Conservation (phyloP, 2,113 vertebrate species). For the Phylloscopus whistleri region DNA sequence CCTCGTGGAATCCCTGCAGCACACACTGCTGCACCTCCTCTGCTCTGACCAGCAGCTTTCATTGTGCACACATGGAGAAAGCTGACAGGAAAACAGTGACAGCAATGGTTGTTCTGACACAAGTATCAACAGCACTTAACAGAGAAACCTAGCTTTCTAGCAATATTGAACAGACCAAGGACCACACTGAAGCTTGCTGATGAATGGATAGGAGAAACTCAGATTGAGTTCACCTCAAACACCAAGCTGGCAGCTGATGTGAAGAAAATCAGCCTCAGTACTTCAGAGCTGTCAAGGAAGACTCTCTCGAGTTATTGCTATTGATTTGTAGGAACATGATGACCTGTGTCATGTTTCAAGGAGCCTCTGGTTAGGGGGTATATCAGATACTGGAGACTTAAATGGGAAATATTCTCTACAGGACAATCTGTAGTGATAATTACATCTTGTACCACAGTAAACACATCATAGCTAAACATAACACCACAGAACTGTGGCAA, state of each 20-base stretch:
- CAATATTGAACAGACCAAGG: background rate
- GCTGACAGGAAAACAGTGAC: background rate
- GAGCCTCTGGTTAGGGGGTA: background rate
- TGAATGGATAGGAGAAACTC: background rate
- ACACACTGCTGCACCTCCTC: background rate
- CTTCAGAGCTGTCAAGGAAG: background rate
- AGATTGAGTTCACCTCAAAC: background rate
- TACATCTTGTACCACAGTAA: background rate
- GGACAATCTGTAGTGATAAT: background rate
- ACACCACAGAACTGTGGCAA: background rate
- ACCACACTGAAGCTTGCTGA: background rate
- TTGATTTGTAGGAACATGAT: background rate
- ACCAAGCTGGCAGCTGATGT: background rate
- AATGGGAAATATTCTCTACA: background rate
- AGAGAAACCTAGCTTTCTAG: background rate
- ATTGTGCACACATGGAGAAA: background rate
- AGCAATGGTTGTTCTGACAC: background rate
- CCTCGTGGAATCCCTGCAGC: background rate
- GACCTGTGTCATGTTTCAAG: accelerated
- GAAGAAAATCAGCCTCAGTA: background rate
- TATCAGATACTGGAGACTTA: background rate
- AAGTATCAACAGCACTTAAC: background rate
- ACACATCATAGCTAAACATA: background rate
- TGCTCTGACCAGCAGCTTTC: background rate
- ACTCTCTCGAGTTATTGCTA: background rate